Conservation (phyloP, 35 echinoderm and acorn worm species). For the Nesometra sesokonis region DNA sequence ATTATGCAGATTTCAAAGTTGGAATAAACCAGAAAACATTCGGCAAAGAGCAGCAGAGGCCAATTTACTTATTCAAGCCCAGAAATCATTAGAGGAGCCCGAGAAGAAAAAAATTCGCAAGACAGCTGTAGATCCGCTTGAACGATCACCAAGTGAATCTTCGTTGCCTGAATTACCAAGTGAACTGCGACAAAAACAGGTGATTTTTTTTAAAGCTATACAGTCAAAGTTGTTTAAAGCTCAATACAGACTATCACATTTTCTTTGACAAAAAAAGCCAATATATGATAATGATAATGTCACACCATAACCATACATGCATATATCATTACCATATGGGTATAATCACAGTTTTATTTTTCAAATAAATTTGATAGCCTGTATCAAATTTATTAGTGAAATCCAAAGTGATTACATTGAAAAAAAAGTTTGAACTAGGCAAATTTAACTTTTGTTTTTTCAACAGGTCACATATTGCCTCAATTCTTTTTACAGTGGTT, state of each 20-base stretch:
- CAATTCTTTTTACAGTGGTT: too few species aligned
- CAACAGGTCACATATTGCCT: too few species aligned
- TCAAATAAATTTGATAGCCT: too few species aligned
- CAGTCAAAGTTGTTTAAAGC: background rate
- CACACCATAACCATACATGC: too few species aligned
- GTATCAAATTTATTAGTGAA: too few species aligned
- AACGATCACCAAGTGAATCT: conserved; percentile 53
- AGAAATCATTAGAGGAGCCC: conserved; percentile 47
- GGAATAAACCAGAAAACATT: conserved; percentile 84
- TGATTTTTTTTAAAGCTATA: conserved; percentile 8
- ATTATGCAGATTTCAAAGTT: conserved; percentile 74
- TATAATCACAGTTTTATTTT: too few species aligned
- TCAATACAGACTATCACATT: too few species aligned
- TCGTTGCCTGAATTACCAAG: conserved; percentile 71
- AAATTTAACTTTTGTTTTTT: too few species aligned
- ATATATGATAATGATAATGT: too few species aligned
- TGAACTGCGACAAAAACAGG: conserved; percentile 81
- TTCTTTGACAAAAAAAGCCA: background rate
- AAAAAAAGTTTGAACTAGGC: too few species aligned
- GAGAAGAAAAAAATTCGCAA: conserved; percentile 70
- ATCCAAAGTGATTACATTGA: too few species aligned
- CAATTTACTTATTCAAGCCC: conserved; percentile 17
- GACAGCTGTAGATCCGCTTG: conserved; percentile 80
- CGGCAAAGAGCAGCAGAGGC: conserved; percentile 83
- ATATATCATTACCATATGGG: too few species aligned